Evolutionary conservation across 2,797 vertebrate genomes (phyloP), one percentile per base, ranked within the genome.

Genomic region (Anguilla anguilla): DNA sequence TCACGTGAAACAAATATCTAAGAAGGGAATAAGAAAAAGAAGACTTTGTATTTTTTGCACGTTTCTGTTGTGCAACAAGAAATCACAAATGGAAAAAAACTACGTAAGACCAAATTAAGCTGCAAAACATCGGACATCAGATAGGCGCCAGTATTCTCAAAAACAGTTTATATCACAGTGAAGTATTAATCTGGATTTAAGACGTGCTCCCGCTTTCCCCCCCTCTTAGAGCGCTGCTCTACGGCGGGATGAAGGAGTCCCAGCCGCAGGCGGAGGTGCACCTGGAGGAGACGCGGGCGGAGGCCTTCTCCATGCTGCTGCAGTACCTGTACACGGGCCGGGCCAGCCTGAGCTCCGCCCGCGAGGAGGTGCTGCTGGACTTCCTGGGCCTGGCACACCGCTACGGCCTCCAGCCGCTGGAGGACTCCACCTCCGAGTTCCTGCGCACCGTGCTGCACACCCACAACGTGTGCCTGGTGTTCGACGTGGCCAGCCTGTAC

Each of bases 261-360:
- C 97, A 96, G 89, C 97, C 98, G 0, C 97, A 99, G 94, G 98
- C 97, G 0, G 98, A 99, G 96, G 98, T 99, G 90, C 95, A 95
- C 90, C 94, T 99, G 88, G 96, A 98, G 91, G 98, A 99, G 92
- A 99, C 98, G 0, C 97, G 97, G 2, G 96, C 97, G 0, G 98
- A 99, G 90, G 98, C 98, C 0, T 99, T 99, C 94, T 96, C 97
- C 0, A 99, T 99, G 98, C 95, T 99, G 82, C 94, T 99, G 35
- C 96, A 97, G 89, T 99, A 99, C 89, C 97, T 99, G 92, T 99
- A 99, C 95, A 99, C 98, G 0, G 98, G 98, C 86, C 96, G 98
- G 85, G 98, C 98, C 81, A 98, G 97, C 0, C 96, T 99, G 89
- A 97, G 97, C 86, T 97, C 97, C 3, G 98, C 98, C 89, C 97